Evolutionary conservation across 2,113 vertebrate species (phyloP).

Genomic region (Climacteris rufus): DNA sequence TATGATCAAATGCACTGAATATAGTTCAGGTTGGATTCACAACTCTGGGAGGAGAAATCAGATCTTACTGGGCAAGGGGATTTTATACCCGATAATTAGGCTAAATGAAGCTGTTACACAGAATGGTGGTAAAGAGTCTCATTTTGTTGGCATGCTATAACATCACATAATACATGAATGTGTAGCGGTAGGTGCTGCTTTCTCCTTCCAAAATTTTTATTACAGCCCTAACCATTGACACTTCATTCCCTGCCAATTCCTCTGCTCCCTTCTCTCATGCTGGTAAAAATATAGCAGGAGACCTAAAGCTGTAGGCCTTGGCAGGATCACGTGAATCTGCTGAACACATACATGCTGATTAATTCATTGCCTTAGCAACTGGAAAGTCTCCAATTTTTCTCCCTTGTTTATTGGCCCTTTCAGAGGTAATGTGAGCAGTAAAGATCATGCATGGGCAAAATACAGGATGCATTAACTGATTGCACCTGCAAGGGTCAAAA

Average conservation of each 20-base stretch:
- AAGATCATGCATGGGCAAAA: not conserved
- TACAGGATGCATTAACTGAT: not conserved
- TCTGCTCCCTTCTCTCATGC: not conserved
- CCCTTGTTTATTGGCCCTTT: not conserved
- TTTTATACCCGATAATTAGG: conserved; percentile 44
- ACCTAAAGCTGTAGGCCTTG: conserved; percentile 16
- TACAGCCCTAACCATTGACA: conserved; percentile 43
- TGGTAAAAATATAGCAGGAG: conserved; percentile 32
- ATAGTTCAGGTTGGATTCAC: conserved; percentile 33
- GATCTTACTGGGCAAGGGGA: conserved; percentile 41
- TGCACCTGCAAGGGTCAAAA: not conserved
- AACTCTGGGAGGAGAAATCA: conserved; percentile 49
- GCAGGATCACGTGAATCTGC: not conserved
- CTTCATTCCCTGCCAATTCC: conserved; percentile 19
- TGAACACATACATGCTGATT: not conserved
- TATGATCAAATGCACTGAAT: conserved; percentile 1
- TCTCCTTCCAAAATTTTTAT: conserved; percentile 53
- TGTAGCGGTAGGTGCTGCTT: conserved; percentile 37
- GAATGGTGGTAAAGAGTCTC: conserved; percentile 13
- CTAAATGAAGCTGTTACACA: conserved; percentile 51
- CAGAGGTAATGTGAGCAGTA: not conserved
- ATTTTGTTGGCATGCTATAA: not conserved
- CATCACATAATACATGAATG: not conserved
- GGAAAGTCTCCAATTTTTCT: conserved; percentile 20
- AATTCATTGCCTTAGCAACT: conserved; percentile 53